Base-by-base conservation (phyloP, 37 sponge, comb jelly and placozoan genomes). In the Cliona cf. orientalis region DNA sequence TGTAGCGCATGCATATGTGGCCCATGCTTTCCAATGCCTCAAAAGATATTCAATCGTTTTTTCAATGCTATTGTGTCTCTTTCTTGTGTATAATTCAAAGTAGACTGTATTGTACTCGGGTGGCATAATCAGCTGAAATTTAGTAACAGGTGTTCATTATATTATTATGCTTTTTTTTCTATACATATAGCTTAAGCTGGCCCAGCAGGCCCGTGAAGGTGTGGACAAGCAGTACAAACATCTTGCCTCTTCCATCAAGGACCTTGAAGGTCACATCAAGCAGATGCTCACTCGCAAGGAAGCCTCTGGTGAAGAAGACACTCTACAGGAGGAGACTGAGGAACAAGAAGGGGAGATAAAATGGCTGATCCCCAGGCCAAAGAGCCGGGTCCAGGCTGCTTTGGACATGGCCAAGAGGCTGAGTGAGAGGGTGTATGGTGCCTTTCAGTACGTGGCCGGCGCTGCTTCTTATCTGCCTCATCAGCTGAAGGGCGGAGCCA, bases 181-280 rank as follows among this genome's bases (percentile, higher is more conserved):
- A n/a, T n/a, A n/a, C n/a, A n/a, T 33, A 19, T 75, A 88, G 89
- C 78, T 88, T 63, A 69, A 82, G 39, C 2, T 78, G 71, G 83
- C 89, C 2, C 83, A 82, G 45, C 43, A 64, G 31, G 64, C 68
- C 3, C 61, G 70, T 31, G 89, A 82, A 5, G 72, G 58, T 2
- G 76, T 76, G 2, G 78, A 44, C 53, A 75, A 82, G 62, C 76
- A 81, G 66, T 88, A 88, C 57, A 46, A 82, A 12, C 43, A 33
- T 23, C 66, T 77, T 5, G 32, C 80, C 37, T 36, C 56, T 38
- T 33, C 73, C 23, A 22, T 88, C 34, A 69, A 71, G 66, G 66
- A 82, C 42, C 39, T 78, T 12, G 46, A 70, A 23, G 53, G 29
- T 4, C 69, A 75, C 6, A 1, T 74, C 11, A 69, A 32, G 55